Percentiles rank a stretch among this genome's conserved stretches.
These are phyloP conservation scores for Drosophila quinaria DNA, from an alignment of 2,888 invertebrate genomes.

Conservation along the genomic window DNA sequence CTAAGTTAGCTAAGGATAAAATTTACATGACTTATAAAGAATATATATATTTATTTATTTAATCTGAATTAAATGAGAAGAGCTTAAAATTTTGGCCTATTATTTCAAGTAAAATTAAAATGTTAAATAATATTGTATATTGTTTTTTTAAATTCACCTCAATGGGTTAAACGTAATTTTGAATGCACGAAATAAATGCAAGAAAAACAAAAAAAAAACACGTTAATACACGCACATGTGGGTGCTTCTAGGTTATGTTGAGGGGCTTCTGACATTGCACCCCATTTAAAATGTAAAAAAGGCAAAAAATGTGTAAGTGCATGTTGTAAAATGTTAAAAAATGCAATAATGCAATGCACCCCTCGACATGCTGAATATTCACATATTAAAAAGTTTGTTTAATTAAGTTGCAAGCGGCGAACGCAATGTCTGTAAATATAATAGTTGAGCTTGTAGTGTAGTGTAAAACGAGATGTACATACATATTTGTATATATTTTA, in stretches of 20 bases:
- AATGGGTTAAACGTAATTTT: slow-evolving; percentile 7
- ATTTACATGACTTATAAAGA: no score
- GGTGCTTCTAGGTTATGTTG: not conserved
- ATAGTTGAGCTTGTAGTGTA: not conserved
- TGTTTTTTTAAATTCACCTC: not conserved
- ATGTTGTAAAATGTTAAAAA: slow-evolving; percentile 13
- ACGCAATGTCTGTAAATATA: slow-evolving; percentile 9
- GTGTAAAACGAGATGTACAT: not conserved
- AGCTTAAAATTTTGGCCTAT: no score
- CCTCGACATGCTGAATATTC: slow-evolving; percentile 6
- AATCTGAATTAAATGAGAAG: no score
- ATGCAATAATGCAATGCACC: slow-evolving; percentile 35
- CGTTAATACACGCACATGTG: slow-evolving; percentile 1
- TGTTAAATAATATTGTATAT: no score
- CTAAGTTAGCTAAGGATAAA: no score
- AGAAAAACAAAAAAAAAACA: not conserved
- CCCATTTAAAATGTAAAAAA: not conserved
- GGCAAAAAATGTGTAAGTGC: not conserved
- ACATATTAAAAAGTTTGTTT: slow-evolving; percentile 60
- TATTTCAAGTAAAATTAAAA: no score
- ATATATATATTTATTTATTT: no score
- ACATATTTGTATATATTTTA: slow-evolving; percentile 55
- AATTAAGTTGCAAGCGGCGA: slow-evolving; percentile 49
- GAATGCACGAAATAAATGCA: not conserved
- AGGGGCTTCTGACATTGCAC: slow-evolving; percentile 4